Conservation (phyloP, 1,140 invertebrate species). For the Philopotamus ludificatus region DNA sequence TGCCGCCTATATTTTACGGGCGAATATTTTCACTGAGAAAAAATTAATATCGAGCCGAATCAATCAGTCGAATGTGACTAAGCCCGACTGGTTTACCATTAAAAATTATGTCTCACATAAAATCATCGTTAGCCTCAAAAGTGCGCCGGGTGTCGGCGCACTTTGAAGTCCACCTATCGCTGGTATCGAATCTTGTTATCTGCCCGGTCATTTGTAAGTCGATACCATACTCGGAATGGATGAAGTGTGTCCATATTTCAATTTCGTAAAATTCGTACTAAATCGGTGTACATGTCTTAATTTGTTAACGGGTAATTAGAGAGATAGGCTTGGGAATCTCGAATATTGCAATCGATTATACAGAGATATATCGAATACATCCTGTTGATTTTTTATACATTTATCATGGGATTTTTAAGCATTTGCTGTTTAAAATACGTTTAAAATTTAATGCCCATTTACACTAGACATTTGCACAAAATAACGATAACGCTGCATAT, state of each 20-base stretch:
- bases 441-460: too few species aligned
- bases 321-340: too few species aligned
- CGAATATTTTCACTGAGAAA: background rate
- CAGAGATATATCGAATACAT: too few species aligned
- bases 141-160: background rate
- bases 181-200: background rate
- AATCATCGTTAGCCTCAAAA: slow-evolving; percentile 21
- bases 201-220: background rate
- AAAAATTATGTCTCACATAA: slow-evolving; percentile 20
- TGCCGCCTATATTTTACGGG: background rate
- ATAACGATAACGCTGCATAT: background rate
- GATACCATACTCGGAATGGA: background rate
- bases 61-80: background rate
- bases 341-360: too few species aligned
- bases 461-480: background rate
- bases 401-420: too few species aligned
- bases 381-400: too few species aligned
- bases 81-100: slow-evolving; percentile 1
- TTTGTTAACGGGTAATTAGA: too few species aligned
- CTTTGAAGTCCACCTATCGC: background rate
- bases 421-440: too few species aligned
- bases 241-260: too few species aligned
- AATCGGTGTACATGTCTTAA: too few species aligned
- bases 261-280: too few species aligned
- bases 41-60: background rate